Conservation (phyloP, 2,113 vertebrate genomes). For the Ceuthmochares aereus region DNA sequence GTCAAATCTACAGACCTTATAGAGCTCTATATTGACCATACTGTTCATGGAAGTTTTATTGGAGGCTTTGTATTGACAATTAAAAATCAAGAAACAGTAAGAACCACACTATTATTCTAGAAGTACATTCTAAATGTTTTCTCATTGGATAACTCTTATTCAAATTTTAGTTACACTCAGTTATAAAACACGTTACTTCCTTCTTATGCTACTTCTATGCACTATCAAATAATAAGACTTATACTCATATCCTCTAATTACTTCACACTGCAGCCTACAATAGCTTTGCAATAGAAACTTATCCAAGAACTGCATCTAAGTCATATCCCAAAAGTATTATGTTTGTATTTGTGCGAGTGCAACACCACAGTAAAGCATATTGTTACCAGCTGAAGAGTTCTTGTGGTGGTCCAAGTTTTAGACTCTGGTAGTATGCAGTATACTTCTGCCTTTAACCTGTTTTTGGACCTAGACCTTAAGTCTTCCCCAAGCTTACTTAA, state of each 20-base stretch:
- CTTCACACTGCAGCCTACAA: neutral
- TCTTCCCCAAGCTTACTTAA: neutral
- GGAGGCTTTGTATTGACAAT: neutral
- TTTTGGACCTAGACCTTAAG: neutral
- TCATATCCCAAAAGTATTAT: neutral
- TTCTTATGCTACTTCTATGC: neutral
- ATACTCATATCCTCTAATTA: neutral
- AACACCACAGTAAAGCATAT: neutral
- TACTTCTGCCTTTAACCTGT: neutral
- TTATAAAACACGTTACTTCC: neutral
- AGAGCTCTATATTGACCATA: neutral
- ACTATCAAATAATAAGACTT: neutral
- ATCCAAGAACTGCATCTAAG: neutral
- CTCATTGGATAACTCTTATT: neutral
- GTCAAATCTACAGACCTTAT: neutral
- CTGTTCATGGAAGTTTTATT: neutral
- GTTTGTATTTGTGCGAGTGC: neutral
- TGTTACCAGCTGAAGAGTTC: neutral
- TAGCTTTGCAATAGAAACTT: neutral
- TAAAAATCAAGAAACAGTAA: neutral
- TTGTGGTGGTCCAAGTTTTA: neutral
- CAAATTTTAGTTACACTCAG: neutral
- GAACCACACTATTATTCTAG: neutral
- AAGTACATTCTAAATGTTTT: neutral
- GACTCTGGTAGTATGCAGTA: neutral